Evolutionary conservation across 2,797 vertebrate species (phyloP), one percentile per base, ranked within the genome.

Genomic region (Synanceia verrucosa): DNA sequence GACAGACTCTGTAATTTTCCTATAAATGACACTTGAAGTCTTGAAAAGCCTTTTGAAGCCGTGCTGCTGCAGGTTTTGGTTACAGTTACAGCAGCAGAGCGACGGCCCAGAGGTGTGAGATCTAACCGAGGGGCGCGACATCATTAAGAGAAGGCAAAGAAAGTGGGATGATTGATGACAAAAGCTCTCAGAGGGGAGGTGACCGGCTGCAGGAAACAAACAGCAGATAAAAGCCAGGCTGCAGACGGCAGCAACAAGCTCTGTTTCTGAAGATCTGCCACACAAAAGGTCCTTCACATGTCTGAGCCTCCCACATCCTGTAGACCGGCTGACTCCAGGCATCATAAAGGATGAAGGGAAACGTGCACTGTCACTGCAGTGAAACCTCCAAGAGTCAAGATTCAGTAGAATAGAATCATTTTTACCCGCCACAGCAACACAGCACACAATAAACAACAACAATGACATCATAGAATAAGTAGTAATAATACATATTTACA

Each of bases 211-310:
- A 86, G 82, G 78, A 81, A 81, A 72, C 71, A 73, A 67, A 70
- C 47, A 65, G 60, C 43, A 80, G 83, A 83, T 86, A 48, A 87
- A 88, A 89, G 77, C 3, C 7, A 68, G 34, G 65, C 67, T 53
- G 58, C 48, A 79, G 78, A 74, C 55, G 11, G 33, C 23, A 16
- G 33, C 24, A 5, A 21, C 47, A 41, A 69, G 3, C 28, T 69
- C 41, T 37, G 57, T 64, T 31, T 53, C 73, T 0, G 13, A n/a
- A n/a, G n/a, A n/a, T n/a, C n/a, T 36, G n/a, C 37, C 36, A 52
- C 47, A 48, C 64, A 65, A 7, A 34, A 44, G n/a, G 33, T 10
- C 28, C 59, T 51, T 50, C 41, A 65, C 28, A 34, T 18, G 19
- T 23, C 46, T 41, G 31, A 53, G 33, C 67, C 64, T 76, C 46